Percentiles rank a stretch among this genome's conserved stretches.
phyloP scores from a whole-genome alignment of 1,140 invertebrate species.

The Drosophila parvula region DNA sequence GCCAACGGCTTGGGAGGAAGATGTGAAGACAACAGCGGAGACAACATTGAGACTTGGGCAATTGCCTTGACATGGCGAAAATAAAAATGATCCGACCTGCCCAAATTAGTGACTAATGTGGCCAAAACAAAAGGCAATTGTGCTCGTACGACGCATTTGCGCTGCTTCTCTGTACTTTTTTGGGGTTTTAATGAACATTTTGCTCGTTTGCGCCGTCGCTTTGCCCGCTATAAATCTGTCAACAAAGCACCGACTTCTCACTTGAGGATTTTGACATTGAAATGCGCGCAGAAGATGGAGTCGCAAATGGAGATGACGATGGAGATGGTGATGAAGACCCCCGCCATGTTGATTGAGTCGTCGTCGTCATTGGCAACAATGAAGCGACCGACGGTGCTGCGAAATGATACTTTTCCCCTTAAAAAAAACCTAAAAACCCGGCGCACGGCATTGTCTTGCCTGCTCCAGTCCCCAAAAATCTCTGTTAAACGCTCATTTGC shows the following conservation, averaged over 20 bases:
- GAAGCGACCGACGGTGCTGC: conserved; percentile 21
- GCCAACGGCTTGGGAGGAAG: not conserved
- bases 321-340: conserved; percentile 36
- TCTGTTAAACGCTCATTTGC: conserved; percentile 46
- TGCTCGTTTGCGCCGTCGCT: conserved; percentile 52
- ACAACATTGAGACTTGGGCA: conserved; percentile 18
- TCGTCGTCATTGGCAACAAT: conserved; percentile 43
- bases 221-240: conserved; percentile 62
- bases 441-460: conserved; percentile 52
- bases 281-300: conserved; percentile 38
- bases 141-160: conserved; percentile 44
- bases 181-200: conserved; percentile 55
- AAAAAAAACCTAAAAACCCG: not conserved
- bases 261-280: conserved; percentile 64
- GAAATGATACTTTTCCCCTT: conserved; percentile 43
- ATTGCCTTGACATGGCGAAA: conserved; percentile 41
- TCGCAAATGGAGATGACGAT: conserved; percentile 3
- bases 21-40: not conserved
- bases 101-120: conserved; percentile 56
- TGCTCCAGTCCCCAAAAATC: conserved; percentile 19
- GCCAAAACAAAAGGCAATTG: conserved; percentile 64
- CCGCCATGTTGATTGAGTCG: conserved; percentile 62
- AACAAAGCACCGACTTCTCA: conserved; percentile 61
- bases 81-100: conserved; percentile 42
- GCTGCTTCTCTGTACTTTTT: conserved; percentile 19